Base-by-base conservation (phyloP, 2,113 vertebrate genomes). In the Actenoides hombroni region DNA sequence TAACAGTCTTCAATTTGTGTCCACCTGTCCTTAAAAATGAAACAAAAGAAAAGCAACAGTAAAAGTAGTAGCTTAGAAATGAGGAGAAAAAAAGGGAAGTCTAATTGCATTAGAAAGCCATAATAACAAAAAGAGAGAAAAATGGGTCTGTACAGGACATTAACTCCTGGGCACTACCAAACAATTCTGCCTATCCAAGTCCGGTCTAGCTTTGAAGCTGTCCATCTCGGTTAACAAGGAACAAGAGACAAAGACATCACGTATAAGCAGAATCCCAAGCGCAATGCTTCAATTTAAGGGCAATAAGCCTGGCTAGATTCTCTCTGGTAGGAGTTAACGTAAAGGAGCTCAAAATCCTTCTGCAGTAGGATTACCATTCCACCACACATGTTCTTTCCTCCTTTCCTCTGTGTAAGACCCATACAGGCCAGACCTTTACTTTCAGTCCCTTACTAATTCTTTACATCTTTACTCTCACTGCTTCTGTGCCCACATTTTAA, bases 361-460 rank as follows among this genome's bases (percentile, higher is more conserved):
- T 10, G 25, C 40, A 88, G 40, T 6, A 70, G 35, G 16, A 35
- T 6, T 51, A 63, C n/a, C 60, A 44, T 54, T 51, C 15, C 33
- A 6, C 3, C 11, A 10, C 56, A 57, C 1, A 2, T 21, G 5
- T 15, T 39, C 6, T 33, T 35, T 53, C 24, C 39, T 60, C 16
- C 33, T 61, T 73, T 60, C 35, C 56, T 79, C 56, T 31, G 16
- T 35, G 57, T 39, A 53, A 75, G 39, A 13, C 17, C 13, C 33
- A 26, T 0, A 31, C 5, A 19, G 1, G 3, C 16, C 65, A 57
- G 28, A 46, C 10, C 25, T 77, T 23, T 2, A 2, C 18, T 59
- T 70, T n/a, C 64, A 77, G 46, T 25, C 40, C 18, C 28, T 86
- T 61, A 21, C 6, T 20, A 39, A 28, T 49, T 68, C 37, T 60